These are phyloP conservation scores for Diarsia mendica DNA, from an alignment of 2,888 invertebrate species.

Conservation along the genomic window DNA sequence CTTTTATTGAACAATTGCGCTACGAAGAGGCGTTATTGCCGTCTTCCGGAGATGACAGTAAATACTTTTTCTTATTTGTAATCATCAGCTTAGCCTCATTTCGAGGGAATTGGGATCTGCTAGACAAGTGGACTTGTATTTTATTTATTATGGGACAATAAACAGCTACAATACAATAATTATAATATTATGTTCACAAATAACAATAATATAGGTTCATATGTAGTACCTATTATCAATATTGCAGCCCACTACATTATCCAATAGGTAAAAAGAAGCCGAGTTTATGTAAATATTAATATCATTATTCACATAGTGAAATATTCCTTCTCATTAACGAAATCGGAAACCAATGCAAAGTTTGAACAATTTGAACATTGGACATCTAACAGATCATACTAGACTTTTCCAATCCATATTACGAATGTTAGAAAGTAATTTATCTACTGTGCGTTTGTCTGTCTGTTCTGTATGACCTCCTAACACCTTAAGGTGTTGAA, in stretches of 20 bases:
- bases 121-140: background rate
- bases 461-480: background rate
- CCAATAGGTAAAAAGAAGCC: background rate
- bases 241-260: too few species aligned
- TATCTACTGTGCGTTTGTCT: background rate
- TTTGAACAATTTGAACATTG: constrained; percentile 24
- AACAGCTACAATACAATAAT: too few species aligned
- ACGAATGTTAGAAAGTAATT: background rate
- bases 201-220: too few species aligned
- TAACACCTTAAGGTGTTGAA: too few species aligned
- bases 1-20: constrained; percentile 56
- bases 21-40: constrained; percentile 53
- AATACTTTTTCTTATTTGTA: constrained; percentile 52
- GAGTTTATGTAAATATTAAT: constrained; percentile 27
- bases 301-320: constrained; percentile 32
- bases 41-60: constrained; percentile 46
- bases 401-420: background rate
- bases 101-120: background rate
- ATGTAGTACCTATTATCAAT: too few species aligned
- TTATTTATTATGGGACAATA: too few species aligned
- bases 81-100: constrained; percentile 15
- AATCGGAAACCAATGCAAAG: constrained; percentile 11
- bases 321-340: constrained; percentile 34
- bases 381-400: constrained; percentile 17
- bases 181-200: too few species aligned